Conservation (phyloP, 2,797 vertebrate species). For the Balearica regulorum region DNA sequence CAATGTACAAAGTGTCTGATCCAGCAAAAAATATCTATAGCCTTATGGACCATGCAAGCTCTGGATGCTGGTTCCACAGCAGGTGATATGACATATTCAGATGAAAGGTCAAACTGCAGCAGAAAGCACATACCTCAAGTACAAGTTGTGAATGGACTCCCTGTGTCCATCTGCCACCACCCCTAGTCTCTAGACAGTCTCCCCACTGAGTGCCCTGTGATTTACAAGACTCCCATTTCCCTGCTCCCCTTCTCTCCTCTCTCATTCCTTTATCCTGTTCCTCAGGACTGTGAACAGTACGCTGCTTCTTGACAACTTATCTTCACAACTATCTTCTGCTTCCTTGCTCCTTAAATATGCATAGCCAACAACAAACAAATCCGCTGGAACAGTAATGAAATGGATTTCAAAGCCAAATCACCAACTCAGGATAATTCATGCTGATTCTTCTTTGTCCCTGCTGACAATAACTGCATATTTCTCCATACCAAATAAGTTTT, state of each 20-base stretch:
- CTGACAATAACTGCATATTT: neutral
- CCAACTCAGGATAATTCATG: neutral
- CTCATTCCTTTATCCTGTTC: neutral
- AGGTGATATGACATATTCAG: constrained; percentile 19
- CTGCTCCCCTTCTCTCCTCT: neutral
- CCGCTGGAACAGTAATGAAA: neutral
- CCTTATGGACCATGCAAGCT: neutral
- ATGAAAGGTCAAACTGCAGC: constrained; percentile 43
- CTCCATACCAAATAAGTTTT: neutral
- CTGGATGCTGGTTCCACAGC: constrained; percentile 20
- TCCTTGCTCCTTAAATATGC: neutral
- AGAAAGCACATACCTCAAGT: constrained; percentile 43
- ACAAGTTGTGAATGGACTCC: neutral
- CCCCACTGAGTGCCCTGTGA: neutral
- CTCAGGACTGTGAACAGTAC: neutral
- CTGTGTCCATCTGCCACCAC: neutral
- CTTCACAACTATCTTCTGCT: neutral
- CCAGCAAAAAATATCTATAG: constrained; percentile 29
- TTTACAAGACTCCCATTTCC: neutral
- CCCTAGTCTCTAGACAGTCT: neutral
- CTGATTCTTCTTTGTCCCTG: neutral
- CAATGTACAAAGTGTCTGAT: neutral
- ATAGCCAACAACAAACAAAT: neutral
- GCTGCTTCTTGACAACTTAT: neutral
- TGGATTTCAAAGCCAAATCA: neutral